Percentiles rank a stretch among this genome's conserved stretches.
phyloP scores from a whole-genome alignment of 2,888 invertebrate genomes.

The Athalia circularis region DNA sequence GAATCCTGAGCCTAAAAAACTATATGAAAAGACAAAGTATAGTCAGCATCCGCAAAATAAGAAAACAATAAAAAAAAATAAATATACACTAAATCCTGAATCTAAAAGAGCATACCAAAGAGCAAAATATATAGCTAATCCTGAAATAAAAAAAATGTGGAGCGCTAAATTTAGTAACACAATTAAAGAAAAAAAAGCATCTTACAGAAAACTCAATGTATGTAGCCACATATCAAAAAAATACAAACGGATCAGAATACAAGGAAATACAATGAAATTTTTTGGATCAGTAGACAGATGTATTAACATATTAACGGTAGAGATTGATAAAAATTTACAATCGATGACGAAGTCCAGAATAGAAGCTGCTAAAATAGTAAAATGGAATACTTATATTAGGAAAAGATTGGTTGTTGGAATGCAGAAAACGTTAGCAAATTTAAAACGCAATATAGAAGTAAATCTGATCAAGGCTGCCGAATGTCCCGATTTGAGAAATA shows the following conservation, averaged over 20 bases:
- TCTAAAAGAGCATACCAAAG: too few relatives aligned
- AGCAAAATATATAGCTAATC: too few relatives aligned
- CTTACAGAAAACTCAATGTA: too few relatives aligned
- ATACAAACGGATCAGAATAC: neutral
- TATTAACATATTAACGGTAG: neutral
- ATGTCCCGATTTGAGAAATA: neutral
- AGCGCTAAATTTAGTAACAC: neutral
- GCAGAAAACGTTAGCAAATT: constrained; percentile 29
- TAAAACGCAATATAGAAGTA: constrained; percentile 46
- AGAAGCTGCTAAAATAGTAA: constrained; percentile 46
- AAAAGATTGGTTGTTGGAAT: constrained; percentile 38
- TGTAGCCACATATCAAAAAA: too few relatives aligned
- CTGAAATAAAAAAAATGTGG: neutral
- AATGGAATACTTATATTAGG: constrained; percentile 46
- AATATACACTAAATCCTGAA: neutral
- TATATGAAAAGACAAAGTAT: constrained; percentile 6
- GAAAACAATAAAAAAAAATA: neutral
- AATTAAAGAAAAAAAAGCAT: neutral
- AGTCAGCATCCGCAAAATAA: neutral
- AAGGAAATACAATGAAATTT: neutral
- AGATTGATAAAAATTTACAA: neutral
- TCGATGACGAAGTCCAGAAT: constrained; percentile 32
- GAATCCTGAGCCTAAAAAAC: neutral
- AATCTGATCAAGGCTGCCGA: constrained; percentile 29
- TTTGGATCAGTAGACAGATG: constrained; percentile 9